Conservation (phyloP, 53 echinoderm and acorn worm species). For the Echinometra lucunter region DNA sequence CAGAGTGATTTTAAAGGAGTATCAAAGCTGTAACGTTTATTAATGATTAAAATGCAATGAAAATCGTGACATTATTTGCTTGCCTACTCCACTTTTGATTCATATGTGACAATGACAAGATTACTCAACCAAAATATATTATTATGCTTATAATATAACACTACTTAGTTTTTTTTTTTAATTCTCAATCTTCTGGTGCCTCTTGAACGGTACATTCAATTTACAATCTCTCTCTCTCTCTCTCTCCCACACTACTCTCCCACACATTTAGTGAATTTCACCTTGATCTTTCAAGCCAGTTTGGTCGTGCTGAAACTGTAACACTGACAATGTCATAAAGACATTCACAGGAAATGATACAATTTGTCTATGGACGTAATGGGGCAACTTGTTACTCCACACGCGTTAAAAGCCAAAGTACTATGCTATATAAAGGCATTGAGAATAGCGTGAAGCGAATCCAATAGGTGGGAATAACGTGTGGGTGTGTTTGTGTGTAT, state of each 20-base stretch:
- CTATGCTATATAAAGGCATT: not conserved
- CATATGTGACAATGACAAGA: too few species aligned
- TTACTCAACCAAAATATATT: too few species aligned
- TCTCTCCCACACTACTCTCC: not conserved
- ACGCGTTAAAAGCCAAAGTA: constrained; percentile 6
- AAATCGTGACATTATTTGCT: too few species aligned
- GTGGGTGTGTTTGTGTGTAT: not conserved
- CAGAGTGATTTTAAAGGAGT: too few species aligned
- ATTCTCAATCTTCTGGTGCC: not conserved
- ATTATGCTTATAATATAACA: too few species aligned
- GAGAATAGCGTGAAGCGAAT: not conserved
- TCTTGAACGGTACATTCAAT: not conserved
- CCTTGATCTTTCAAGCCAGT: constrained; percentile 30
- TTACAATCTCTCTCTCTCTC: not conserved
- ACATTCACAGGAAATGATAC: not conserved
- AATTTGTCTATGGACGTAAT: constrained; percentile 6
- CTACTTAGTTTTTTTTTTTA: too few species aligned
- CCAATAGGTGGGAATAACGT: not conserved
- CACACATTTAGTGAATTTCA: not conserved
- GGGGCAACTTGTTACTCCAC: constrained; percentile 21
- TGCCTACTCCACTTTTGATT: too few species aligned
- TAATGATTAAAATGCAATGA: too few species aligned
- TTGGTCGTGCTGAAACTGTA: constrained; percentile 3
- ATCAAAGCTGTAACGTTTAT: too few species aligned
- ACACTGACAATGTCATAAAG: constrained; percentile 15